These are phyloP conservation scores for Trichogramma dendrolimi DNA, from an alignment of 2,888 invertebrate genomes.

Conservation along the genomic window DNA sequence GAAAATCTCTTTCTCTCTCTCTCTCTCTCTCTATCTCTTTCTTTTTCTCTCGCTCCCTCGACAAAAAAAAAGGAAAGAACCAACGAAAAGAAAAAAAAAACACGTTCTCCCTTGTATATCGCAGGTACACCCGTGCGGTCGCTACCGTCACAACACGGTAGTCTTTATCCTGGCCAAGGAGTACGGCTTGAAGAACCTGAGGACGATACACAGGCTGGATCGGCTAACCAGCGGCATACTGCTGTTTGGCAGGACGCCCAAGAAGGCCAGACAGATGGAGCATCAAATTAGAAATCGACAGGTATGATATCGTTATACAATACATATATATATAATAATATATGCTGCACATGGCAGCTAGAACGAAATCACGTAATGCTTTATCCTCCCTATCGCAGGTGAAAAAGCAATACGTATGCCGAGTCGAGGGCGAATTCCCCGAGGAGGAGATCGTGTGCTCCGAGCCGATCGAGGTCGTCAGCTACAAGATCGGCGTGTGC, in stretches of 20 bases:
- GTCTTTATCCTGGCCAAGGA: slow-evolving; percentile 95
- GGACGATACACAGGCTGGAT: slow-evolving; percentile 94
- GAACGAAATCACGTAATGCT: too few relatives aligned
- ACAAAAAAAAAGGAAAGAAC: not conserved
- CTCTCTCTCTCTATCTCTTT: slow-evolving; percentile 7
- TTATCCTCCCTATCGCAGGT: slow-evolving; percentile 53
- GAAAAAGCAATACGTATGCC: slow-evolving; percentile 91
- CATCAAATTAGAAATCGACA: slow-evolving; percentile 88
- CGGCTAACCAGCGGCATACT: slow-evolving; percentile 91
- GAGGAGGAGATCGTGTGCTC: slow-evolving; percentile 83
- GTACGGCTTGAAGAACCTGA: slow-evolving; percentile 86
- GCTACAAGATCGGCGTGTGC: slow-evolving; percentile 94
- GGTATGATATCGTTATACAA: slow-evolving; percentile 34
- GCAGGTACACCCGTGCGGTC: slow-evolving; percentile 97
- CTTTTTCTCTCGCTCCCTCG: slow-evolving; percentile 2
- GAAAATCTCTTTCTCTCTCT: not conserved
- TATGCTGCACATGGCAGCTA: too few relatives aligned
- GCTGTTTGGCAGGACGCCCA: slow-evolving; percentile 87
- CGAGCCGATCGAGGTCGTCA: slow-evolving; percentile 88
- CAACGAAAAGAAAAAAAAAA: not conserved
- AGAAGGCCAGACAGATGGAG: slow-evolving; percentile 92
- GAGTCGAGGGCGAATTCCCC: slow-evolving; percentile 91
- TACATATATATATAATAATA: too few relatives aligned
- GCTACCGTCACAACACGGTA: slow-evolving; percentile 96
- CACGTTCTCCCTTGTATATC: slow-evolving; percentile 26